Evolutionary conservation across 2,797 vertebrate species (phyloP).

Genomic region (Paratrypauchen microcephalus): DNA sequence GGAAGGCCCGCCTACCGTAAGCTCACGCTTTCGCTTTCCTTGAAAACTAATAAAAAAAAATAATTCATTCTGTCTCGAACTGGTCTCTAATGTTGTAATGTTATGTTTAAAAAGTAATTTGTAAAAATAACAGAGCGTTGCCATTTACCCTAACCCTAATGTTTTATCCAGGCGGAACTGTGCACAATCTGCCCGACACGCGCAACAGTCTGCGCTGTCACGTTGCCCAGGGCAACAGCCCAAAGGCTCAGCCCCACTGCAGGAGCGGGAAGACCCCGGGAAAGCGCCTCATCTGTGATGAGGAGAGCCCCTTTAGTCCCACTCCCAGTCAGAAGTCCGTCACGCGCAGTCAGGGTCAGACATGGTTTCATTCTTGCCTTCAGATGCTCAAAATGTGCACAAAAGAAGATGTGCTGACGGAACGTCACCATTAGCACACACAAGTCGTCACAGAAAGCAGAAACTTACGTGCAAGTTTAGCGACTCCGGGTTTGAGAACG

Average conservation of each 20-base stretch:
- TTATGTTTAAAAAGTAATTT: no score
- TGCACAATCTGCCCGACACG: no score
- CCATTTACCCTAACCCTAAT: no score
- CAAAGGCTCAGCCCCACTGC: slow-evolving; percentile 13
- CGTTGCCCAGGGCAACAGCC: slow-evolving; percentile 50
- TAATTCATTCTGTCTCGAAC: background rate
- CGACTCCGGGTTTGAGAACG: slow-evolving; percentile 79
- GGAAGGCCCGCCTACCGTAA: slow-evolving; percentile 42
- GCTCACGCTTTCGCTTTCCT: background rate
- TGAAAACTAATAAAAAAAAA: no score
- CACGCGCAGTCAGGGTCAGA: slow-evolving; percentile 13
- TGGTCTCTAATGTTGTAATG: background rate
- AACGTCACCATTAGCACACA: slow-evolving; percentile 38
- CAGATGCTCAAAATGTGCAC: slow-evolving; percentile 11
- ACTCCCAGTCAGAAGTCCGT: background rate
- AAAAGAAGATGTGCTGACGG: slow-evolving; percentile 37
- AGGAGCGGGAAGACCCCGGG: slow-evolving; percentile 75
- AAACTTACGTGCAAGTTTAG: slow-evolving; percentile 65
- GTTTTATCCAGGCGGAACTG: no score
- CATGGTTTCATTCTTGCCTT: slow-evolving; percentile 47
- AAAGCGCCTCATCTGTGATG: slow-evolving; percentile 54
- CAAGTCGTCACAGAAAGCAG: slow-evolving; percentile 70
- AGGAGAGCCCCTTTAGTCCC: slow-evolving; percentile 23
- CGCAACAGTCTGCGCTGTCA: background rate
- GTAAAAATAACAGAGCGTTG: no score